Base-by-base conservation (phyloP, 2,113 vertebrate genomes). In the Cebidichthys violaceus region DNA sequence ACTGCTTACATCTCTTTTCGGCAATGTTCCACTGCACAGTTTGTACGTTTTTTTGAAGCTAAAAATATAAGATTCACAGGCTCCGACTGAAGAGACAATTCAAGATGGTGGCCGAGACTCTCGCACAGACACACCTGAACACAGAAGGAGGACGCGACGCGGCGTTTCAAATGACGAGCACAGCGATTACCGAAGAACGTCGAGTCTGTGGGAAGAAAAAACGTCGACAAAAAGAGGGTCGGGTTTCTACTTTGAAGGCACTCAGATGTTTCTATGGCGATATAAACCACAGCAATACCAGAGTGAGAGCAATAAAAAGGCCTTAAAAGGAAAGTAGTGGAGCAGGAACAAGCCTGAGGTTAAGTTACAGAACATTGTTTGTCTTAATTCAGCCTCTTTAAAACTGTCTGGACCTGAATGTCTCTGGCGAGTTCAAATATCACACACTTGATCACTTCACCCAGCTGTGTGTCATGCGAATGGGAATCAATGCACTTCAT, bases 241-340 rank as follows among this genome's bases (percentile, higher is more conserved):
- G 41, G 24, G 61, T 81, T 83, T 77, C 31, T 47, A 57, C 74
- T 55, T 62, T 31, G 31, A 29, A 31, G 29, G 22, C 1, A n/a
- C 29, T 68, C 43, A 54, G 15, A 67, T 70, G 45, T 84, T 89
- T 84, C 82, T 81, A 84, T 90, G 88, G 75, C 50, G 69, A 90
- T 81, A 62, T 62, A 70, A 80, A 62, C 55, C 50, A 67, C 3
- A 72, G 17, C 60, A 62, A 84, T 7, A 62, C 22, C 69, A 78
- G 10, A 11, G 11, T 14, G 47, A 65, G 80, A 33, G 54, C 54
- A 57, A 70, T 22, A 35, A 54, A n/a, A 68, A 75, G 29, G 43
- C 74, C 77, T 87, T 86, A 67, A 75, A 92, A 89, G 80, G 84
- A 74, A 9, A 74, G 65, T 24, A 70, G 22, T 27, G 31, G 45